Percentiles rank a stretch among this genome's conserved stretches.
Evolutionary conservation across 1,140 invertebrate species (phyloP).

Genomic region (Hyles euphorbiae): DNA sequence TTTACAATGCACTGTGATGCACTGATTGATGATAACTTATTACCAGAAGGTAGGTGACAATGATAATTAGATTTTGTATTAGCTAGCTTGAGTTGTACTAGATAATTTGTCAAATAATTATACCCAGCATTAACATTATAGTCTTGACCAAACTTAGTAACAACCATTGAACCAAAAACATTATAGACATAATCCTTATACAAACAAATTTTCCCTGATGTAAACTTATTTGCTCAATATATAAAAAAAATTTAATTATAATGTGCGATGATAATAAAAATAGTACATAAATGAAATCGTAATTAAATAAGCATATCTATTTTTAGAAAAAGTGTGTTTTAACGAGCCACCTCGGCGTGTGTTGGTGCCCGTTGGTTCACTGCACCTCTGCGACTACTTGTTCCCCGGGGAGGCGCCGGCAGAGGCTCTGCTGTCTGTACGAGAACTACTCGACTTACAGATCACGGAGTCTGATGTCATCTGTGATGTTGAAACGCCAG

Average conservation of each 20-base stretch:
- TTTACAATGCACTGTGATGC: conserved; percentile 92
- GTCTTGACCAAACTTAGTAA: too few species aligned
- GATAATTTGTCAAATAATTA: too few species aligned
- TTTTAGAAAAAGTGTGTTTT: conserved; percentile 80
- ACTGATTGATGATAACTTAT: conserved; percentile 84
- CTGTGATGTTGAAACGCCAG: conserved; percentile 81
- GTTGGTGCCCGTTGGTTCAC: conserved; percentile 79
- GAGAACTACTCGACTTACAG: conserved; percentile 83
- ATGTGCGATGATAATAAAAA: too few species aligned
- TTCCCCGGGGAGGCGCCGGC: conserved; percentile 88
- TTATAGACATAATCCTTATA: too few species aligned
- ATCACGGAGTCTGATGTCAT: conserved; percentile 81
- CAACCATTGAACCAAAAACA: too few species aligned
- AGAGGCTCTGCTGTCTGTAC: conserved; percentile 83
- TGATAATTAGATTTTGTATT: too few species aligned
- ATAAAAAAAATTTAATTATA: too few species aligned
- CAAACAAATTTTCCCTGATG: too few species aligned
- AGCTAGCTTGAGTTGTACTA: too few species aligned
- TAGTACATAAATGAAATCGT: too few species aligned
- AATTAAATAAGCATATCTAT: neutral
- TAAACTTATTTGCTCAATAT: too few species aligned
- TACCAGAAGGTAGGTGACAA: conserved; percentile 75
- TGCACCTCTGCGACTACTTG: conserved; percentile 88
- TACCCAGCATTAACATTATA: too few species aligned
- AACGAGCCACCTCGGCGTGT: conserved; percentile 88